A percentile compares a stretch with the other conserved stretches of the same genome.
These are phyloP conservation scores for Ephestia elutella DNA, from an alignment of 1,140 invertebrate genomes.

Conservation along the genomic window DNA sequence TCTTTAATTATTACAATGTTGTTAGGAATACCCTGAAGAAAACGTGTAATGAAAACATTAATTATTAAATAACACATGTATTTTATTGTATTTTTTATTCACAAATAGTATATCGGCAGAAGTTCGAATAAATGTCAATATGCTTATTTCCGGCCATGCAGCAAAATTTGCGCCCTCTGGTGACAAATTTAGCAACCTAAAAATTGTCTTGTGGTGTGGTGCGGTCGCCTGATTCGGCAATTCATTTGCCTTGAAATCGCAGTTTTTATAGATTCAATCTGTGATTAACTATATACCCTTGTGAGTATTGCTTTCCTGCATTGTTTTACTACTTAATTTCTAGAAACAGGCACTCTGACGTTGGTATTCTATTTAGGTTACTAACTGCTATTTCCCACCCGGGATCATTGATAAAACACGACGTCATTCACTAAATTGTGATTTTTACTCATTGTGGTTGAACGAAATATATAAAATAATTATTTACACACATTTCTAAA, in stretches of 20 bases:
- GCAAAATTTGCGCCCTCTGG: constrained; percentile 41
- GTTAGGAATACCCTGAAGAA: too few relatives aligned
- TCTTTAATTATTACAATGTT: too few relatives aligned
- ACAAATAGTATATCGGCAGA: neutral
- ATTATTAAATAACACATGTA: too few relatives aligned
- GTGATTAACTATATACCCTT: constrained; percentile 46
- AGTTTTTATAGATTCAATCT: constrained; percentile 47
- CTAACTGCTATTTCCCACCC: constrained; percentile 19
- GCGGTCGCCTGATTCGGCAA: constrained; percentile 44
- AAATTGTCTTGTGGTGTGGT: constrained; percentile 66
- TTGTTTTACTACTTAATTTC: constrained; percentile 9
- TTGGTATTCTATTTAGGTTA: constrained; percentile 30
- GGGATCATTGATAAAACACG: constrained; percentile 42
- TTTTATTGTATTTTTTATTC: neutral
- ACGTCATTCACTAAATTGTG: constrained; percentile 43
- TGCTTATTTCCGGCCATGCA: constrained; percentile 38
- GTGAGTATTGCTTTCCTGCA: constrained; percentile 42
- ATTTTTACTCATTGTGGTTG: neutral
- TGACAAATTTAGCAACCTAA: constrained; percentile 28
- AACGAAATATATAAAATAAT: neutral
- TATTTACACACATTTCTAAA: neutral
- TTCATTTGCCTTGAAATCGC: constrained; percentile 48
- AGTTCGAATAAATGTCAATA: constrained; percentile 39
- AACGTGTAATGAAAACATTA: too few relatives aligned
- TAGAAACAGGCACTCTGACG: neutral